phyloP scores from a whole-genome alignment of 2,888 invertebrate species.

The Xestia ashworthii region DNA sequence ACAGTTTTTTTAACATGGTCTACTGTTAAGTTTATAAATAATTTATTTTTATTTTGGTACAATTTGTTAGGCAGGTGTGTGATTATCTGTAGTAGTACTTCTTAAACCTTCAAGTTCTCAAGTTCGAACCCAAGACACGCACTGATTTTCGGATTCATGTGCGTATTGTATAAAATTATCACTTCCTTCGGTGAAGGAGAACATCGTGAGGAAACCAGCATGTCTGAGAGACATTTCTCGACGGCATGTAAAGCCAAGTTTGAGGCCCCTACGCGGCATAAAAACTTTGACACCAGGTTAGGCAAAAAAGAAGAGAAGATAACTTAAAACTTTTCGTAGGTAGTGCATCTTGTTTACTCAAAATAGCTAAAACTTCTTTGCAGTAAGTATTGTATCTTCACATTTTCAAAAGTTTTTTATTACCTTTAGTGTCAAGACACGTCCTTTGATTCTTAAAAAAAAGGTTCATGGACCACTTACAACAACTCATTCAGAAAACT shows the following conservation, averaged over 20 bases:
- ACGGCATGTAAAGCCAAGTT: no score
- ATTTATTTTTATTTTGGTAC: constrained; percentile 1
- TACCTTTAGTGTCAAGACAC: neutral
- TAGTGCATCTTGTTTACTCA: neutral
- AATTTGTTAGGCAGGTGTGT: neutral
- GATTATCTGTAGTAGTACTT: no score
- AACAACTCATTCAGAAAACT: neutral
- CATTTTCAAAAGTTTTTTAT: neutral
- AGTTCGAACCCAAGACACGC: no score
- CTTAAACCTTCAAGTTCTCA: no score
- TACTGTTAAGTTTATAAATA: neutral
- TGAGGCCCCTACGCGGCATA: no score
- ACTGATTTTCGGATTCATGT: no score
- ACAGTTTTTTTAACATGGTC: constrained; percentile 24
- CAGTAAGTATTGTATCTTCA: neutral
- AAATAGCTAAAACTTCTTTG: neutral
- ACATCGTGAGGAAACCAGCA: no score
- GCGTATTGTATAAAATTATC: no score
- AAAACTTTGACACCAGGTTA: no score
- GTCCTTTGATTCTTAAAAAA: neutral
- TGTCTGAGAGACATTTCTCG: no score
- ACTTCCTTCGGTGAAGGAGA: no score
- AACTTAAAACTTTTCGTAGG: neutral
- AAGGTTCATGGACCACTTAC: neutral
- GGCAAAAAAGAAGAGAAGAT: no score